These are phyloP conservation scores for Mimumesa dahlbomi DNA, from an alignment of 2,888 invertebrate species.

Conservation along the genomic window DNA sequence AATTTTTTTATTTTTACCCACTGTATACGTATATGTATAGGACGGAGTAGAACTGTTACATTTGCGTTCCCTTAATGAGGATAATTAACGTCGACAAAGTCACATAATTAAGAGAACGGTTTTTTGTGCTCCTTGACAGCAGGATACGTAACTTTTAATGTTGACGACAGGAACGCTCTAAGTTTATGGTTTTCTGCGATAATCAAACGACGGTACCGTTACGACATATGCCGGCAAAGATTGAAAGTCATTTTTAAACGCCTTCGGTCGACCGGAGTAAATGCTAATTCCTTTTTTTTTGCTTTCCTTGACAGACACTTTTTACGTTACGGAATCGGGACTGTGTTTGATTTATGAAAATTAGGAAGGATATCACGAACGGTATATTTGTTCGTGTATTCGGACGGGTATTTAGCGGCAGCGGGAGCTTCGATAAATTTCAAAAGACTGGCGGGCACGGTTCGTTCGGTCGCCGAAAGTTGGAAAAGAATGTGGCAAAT, in stretches of 20 bases:
- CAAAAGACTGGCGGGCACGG: no score
- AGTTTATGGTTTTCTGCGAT: slow-evolving; percentile 9
- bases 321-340: no score
- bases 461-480: no score
- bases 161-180: neutral
- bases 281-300: neutral
- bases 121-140: neutral
- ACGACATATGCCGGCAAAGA: neutral
- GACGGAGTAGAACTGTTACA: no score
- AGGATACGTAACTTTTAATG: neutral
- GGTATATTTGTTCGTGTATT: no score
- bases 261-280: neutral
- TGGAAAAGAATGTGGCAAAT: no score
- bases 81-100: slow-evolving; percentile 15
- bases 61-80: neutral
- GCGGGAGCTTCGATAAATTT: no score
- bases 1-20: no score
- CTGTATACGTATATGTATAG: no score
- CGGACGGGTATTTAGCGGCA: no score
- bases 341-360: neutral
- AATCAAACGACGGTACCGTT: slow-evolving; percentile 11
- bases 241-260: slow-evolving; percentile 12
- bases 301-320: neutral
- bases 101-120: neutral
- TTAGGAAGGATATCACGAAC: no score